Evolutionary conservation across 2,113 vertebrate genomes (phyloP).

Genomic region (Dipodomys merriami): DNA sequence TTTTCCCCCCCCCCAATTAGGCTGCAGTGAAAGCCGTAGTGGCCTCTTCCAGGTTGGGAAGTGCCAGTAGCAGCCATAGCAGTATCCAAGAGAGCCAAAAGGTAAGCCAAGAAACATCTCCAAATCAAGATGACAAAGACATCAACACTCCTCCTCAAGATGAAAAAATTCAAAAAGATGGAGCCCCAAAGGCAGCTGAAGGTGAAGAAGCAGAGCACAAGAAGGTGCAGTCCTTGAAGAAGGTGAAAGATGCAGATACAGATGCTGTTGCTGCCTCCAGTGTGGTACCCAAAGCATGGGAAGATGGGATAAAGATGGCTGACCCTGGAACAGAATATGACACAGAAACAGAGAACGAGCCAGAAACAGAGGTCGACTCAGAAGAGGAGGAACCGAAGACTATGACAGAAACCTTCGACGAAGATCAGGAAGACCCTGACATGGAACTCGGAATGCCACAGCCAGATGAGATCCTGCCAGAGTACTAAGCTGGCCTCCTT

Average conservation of each 20-base stretch:
- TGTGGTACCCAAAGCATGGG: background rate
- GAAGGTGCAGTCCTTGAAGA: background rate
- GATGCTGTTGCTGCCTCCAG: background rate
- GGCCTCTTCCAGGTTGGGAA: constrained; percentile 91
- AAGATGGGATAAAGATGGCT: background rate
- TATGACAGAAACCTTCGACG: constrained; percentile 31
- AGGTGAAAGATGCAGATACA: background rate
- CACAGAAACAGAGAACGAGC: too few species aligned
- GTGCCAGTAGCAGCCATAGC: constrained; percentile 84
- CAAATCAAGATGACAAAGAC: constrained; percentile 22
- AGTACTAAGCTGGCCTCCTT: constrained; percentile 80
- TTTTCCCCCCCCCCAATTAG: constrained; percentile 78
- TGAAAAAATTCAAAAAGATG: background rate
- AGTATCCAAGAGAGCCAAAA: constrained; percentile 84
- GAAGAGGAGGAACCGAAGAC: constrained; percentile 24
- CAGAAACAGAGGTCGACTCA: background rate
- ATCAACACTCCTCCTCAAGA: background rate
- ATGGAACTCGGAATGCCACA: constrained; percentile 62
- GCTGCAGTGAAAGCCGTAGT: constrained; percentile 94
- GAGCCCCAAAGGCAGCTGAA: background rate
- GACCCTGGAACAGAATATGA: background rate
- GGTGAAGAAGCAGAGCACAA: background rate
- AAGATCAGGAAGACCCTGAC: constrained; percentile 66
- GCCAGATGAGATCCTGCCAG: constrained; percentile 62
- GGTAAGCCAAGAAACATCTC: constrained; percentile 72